Conservation (phyloP, 1,140 invertebrate species). For the Cephus cinctus region DNA sequence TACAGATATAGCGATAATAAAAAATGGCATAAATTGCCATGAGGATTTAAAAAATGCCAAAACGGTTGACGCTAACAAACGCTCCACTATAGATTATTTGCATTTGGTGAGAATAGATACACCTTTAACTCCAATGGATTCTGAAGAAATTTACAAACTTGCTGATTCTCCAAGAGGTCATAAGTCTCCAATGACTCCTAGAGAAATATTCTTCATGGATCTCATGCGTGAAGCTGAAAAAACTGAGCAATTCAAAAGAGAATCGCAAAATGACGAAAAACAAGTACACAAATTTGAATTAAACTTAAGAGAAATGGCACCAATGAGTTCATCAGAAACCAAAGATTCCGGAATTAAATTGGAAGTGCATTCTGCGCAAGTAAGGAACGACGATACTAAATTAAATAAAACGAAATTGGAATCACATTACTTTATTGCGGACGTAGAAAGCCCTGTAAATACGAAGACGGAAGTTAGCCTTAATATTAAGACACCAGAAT, state of each 20-base stretch:
- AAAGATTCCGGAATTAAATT: not conserved
- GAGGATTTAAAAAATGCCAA: no score
- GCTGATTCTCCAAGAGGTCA: slow-evolving; percentile 14
- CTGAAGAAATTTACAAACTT: no score
- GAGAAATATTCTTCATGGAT: slow-evolving; percentile 51
- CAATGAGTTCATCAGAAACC: slow-evolving; percentile 3
- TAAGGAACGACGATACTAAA: not conserved
- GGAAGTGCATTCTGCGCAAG: not conserved
- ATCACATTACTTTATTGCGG: slow-evolving; percentile 27
- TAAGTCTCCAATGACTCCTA: slow-evolving; percentile 42
- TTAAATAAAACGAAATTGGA: slow-evolving; percentile 4
- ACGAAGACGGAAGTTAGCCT: slow-evolving; percentile 27
- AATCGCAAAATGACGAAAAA: slow-evolving; percentile 1
- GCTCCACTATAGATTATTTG: slow-evolving; percentile 21
- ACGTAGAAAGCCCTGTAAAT: slow-evolving; percentile 13
- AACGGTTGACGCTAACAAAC: slow-evolving; percentile 4
- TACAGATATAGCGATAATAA: no score
- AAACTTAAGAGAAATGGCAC: slow-evolving; percentile 13
- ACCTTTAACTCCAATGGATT: slow-evolving; percentile 13
- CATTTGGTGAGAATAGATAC: slow-evolving; percentile 29
- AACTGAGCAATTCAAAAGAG: not conserved
- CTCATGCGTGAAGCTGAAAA: slow-evolving; percentile 37
- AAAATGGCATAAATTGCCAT: no score
- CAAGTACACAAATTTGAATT: not conserved
- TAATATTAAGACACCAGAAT: no score